A percentile compares a stretch with the other conserved stretches of the same genome.
These are phyloP conservation scores for Corydoras maculifer DNA, from an alignment of 2,113 vertebrate species.

Conservation along the genomic window DNA sequence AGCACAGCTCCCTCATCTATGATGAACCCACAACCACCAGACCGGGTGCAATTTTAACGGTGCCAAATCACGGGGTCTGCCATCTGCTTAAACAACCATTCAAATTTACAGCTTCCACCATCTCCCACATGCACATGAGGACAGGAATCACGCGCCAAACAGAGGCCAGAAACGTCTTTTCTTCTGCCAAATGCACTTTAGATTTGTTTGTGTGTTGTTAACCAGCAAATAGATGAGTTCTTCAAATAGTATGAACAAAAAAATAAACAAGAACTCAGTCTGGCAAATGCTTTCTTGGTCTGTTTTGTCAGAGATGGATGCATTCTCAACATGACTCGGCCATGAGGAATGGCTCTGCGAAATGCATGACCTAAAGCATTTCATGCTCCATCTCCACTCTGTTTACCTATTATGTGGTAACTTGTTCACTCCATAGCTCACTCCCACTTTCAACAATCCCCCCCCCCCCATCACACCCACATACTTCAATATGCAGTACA, in stretches of 20 bases:
- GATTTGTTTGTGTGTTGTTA: neutral
- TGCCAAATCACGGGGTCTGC: conserved; percentile 11
- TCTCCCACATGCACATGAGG: conserved; percentile 22
- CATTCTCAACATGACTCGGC: conserved; percentile 8
- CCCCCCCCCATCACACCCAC: neutral
- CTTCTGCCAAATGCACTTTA: neutral
- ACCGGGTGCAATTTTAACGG: conserved; percentile 1
- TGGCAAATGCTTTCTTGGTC: neutral
- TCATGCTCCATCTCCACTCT: conserved; percentile 56
- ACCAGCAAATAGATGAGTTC: neutral
- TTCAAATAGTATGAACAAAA: neutral
- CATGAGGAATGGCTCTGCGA: neutral
- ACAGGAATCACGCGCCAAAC: neutral
- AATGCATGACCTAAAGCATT: conserved; percentile 42
- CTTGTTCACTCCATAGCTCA: conserved; percentile 55
- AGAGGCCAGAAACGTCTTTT: neutral
- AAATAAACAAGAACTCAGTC: neutral
- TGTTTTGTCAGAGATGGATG: conserved; percentile 6
- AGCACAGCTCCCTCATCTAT: neutral
- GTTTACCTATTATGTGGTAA: conserved; percentile 64
- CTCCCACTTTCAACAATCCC: neutral
- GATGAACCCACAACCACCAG: conserved; percentile 3
- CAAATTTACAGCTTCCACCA: conserved; percentile 8
- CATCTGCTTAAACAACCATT: conserved; percentile 20
- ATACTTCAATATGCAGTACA: neutral